Evolutionary conservation across 2,797 vertebrate genomes (phyloP).

Genomic region (Pseudotriccus pelzelni): DNA sequence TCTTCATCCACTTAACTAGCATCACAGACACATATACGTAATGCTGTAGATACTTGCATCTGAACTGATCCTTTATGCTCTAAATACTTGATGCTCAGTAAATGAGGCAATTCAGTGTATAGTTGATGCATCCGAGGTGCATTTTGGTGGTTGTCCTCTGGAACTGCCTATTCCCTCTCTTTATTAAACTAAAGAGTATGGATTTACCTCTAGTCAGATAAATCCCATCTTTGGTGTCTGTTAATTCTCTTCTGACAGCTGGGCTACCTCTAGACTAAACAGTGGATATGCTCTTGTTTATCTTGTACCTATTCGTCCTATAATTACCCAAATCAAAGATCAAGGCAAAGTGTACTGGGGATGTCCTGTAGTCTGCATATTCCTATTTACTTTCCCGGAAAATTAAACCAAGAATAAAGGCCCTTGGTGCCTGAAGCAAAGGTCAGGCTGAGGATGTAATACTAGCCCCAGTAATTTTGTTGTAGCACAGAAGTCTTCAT

Average conservation of each 20-base stretch:
- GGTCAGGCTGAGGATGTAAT: not conserved
- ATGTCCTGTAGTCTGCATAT: not conserved
- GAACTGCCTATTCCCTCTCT: not conserved
- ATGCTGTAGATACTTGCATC: not conserved
- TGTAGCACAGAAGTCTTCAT: not conserved
- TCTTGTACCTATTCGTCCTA: not conserved
- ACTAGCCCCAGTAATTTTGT: not conserved
- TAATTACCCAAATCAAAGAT: not conserved
- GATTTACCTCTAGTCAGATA: not conserved
- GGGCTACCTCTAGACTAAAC: not conserved
- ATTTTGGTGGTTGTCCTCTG: not conserved
- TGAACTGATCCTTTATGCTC: not conserved
- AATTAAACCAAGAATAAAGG: not conserved
- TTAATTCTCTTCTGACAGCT: not conserved
- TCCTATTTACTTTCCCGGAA: not conserved
- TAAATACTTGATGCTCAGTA: not conserved
- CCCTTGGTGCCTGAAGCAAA: not conserved
- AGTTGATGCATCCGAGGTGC: not conserved
- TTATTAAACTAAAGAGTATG: not conserved
- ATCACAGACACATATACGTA: accelerated
- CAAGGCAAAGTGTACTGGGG: not conserved
- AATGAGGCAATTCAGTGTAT: not conserved
- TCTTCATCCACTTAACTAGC: not conserved
- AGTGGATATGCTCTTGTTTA: not conserved
- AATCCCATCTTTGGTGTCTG: not conserved